Evolutionary conservation across 2,113 vertebrate genomes (phyloP), one percentile per base, ranked within the genome.

Genomic region (Hipposideros armiger): DNA sequence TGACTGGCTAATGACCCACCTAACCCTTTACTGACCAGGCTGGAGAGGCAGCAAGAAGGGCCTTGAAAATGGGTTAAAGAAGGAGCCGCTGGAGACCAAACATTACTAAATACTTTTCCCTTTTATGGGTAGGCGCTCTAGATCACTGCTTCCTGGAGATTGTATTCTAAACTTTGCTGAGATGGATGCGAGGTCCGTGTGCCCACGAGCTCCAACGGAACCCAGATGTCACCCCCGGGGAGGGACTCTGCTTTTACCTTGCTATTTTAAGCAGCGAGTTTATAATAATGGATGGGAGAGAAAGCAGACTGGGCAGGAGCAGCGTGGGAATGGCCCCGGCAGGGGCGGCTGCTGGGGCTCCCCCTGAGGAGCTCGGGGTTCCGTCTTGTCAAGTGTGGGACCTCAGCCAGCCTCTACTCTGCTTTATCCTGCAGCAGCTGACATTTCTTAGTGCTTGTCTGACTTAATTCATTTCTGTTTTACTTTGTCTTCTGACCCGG

Each of bases 121-220:
- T 99, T 99, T 99, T 99, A 98, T 98, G 99, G 99, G 97, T 96
- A 93, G 80, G 90, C 96, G 97, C 97, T 98, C 97, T 97, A 97
- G 98, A 98, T 97, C 96, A 74, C 97, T 93, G 98, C 97, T 98
- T 99, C 98, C 98, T 99, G 98, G 96, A 98, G 98, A 94, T 92
- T 97, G 96, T 97, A 96, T 94, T 98, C 95, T 98, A 98, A 98
- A 98, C 96, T 98, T 66, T 97, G 96, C 91, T 95, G 94, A 97
- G 94, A 98, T 98, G 95, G 91, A 98, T 98, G 81, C 77, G 87
- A 98, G 90, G 97, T 98, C 95, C 78, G 42, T 78, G 70, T 96
- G 98, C 98, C 98, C 97, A 95, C 86, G 81, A 98, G 98, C 95
- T 98, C 86, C 97, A 90, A 91, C 95, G 86, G 98, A 98, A 96